These are phyloP conservation scores for Drosophila littoralis DNA, from an alignment of 1,140 invertebrate species.

Conservation along the genomic window DNA sequence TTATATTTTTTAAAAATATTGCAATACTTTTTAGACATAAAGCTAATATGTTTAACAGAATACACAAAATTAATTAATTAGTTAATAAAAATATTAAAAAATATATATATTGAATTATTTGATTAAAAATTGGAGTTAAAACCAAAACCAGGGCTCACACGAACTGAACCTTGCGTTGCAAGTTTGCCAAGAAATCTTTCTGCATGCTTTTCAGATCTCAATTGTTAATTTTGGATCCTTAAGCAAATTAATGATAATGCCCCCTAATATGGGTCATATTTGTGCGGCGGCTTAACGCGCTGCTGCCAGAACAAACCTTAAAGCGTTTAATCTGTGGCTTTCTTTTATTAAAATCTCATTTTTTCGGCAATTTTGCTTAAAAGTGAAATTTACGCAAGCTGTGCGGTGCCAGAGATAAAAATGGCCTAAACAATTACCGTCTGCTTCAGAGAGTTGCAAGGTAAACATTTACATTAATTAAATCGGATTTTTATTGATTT, in stretches of 20 bases:
- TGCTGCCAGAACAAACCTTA: slow-evolving; percentile 52
- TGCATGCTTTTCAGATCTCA: not conserved
- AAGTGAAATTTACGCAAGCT: slow-evolving; percentile 64
- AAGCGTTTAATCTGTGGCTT: slow-evolving; percentile 38
- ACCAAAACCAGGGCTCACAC: too few species aligned
- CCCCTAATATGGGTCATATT: slow-evolving; percentile 64
- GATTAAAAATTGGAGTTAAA: too few species aligned
- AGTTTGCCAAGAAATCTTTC: too few species aligned
- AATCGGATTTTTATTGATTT: slow-evolving; percentile 70
- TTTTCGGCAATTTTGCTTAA: slow-evolving; percentile 40
- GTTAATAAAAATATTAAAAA: too few species aligned
- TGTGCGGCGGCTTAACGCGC: slow-evolving; percentile 15
- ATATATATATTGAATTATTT: too few species aligned
- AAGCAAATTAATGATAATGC: slow-evolving; percentile 59
- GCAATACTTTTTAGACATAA: too few species aligned
- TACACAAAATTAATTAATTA: too few species aligned
- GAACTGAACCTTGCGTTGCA: too few species aligned
- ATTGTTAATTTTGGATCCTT: slow-evolving; percentile 14
- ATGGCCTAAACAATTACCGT: slow-evolving; percentile 26
- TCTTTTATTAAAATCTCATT: slow-evolving; percentile 26
- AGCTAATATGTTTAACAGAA: too few species aligned
- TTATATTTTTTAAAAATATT: too few species aligned
- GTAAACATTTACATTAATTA: slow-evolving; percentile 79
- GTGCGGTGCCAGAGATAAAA: slow-evolving; percentile 7
- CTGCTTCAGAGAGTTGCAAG: slow-evolving; percentile 9